Conservation (phyloP, 2,888 invertebrate genomes). For the Ormyrus nitidulus region DNA sequence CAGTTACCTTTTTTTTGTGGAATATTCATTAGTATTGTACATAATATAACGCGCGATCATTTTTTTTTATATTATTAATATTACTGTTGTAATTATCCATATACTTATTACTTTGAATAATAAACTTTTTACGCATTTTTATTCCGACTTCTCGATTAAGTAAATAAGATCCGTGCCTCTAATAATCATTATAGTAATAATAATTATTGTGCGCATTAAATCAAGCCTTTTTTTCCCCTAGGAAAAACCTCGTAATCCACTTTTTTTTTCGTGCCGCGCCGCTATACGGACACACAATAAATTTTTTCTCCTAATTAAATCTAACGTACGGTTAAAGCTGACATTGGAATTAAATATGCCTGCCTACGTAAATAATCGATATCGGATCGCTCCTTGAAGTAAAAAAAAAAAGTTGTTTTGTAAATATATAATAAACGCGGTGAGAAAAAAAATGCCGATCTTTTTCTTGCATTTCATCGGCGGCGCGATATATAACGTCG, state of each 20-base stretch:
- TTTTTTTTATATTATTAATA: no score
- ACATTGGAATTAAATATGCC: conserved; percentile 3
- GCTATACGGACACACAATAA: neutral
- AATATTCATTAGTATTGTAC: no score
- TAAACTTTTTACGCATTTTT: no score
- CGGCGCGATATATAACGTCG: neutral
- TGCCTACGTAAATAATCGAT: conserved; percentile 6
- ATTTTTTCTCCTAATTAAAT: neutral
- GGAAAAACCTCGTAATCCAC: neutral
- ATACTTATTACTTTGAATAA: no score
- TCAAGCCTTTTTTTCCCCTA: no score
- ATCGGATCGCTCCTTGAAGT: no score
- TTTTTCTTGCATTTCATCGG: no score
- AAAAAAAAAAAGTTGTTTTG: conserved; percentile 8
- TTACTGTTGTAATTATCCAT: no score
- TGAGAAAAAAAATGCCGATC: neutral
- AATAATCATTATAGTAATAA: neutral
- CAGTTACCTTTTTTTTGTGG: no score
- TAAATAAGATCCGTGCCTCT: no score
- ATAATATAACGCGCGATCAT: no score
- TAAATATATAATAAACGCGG: conserved; percentile 8
- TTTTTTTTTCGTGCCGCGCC: neutral
- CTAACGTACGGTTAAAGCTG: neutral
- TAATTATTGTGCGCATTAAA: neutral
- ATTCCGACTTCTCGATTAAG: no score